Base-by-base conservation (phyloP, 2,113 vertebrate species). In the Toxotes chatareus region DNA sequence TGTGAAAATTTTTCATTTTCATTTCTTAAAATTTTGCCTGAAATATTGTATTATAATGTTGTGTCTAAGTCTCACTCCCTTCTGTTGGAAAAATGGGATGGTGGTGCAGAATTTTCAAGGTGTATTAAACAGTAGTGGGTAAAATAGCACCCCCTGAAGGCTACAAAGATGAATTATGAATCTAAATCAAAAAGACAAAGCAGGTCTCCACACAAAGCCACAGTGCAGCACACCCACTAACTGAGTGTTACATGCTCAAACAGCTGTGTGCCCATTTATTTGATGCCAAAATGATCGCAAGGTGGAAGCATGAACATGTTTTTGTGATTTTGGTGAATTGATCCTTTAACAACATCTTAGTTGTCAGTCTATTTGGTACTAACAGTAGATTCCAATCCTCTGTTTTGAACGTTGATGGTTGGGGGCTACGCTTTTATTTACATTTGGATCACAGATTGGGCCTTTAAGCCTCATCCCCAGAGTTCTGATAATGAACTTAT, bases 401-500 rank as follows among this genome's bases (percentile, higher is more conserved):
- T 83, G n/a, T 72, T 80, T 61, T 75, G 36, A 80, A 60, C 40
- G 55, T 32, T 36, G 14, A 11, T 23, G n/a, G n/a, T 9, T 7
- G n/a, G 31, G 27, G 7, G n/a, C 21, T 71, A 62, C 60, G 53
- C 62, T 80, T 87, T 79, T 85, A 73, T 89, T 90, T 86, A 73
- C 69, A 72, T 57, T 63, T 56, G 72, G 79, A 88, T 85, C 66
- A 79, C 71, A 87, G 80, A 80, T 73, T 56, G 57, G 67, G 72
- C 83, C 85, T 88, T 86, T 86, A 88, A 89, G 71, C 81, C 71
- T 75, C 14, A 19, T 85, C 87, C 85, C 81, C 5, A 4, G 80
- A 73, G 91, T 63, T 55, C 69, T 73, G 68, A 73, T 90, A 79
- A 92, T 93, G 84, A 92, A 91, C 87, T 79, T 80, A 23, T 86